Conservation (phyloP, 1,140 invertebrate genomes). For the Neodiprion virginianus region DNA sequence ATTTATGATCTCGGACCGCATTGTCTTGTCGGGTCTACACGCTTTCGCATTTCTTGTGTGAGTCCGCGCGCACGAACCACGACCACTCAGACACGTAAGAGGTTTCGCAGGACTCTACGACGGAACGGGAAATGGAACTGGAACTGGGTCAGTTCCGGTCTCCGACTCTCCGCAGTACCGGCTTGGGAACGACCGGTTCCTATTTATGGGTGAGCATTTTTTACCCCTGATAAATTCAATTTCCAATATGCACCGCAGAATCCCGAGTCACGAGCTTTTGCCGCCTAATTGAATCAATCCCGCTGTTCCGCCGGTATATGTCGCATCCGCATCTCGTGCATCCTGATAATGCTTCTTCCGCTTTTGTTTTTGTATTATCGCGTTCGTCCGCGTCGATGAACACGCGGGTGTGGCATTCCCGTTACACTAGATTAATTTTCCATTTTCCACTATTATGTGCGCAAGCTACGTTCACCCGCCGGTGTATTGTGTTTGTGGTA, state of each 20-base stretch:
- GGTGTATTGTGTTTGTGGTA: no score
- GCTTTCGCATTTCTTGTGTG: background rate
- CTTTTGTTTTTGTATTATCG: background rate
- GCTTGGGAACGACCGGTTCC: constrained; percentile 5
- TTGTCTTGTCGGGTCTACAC: constrained; percentile 33
- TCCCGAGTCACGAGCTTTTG: no score
- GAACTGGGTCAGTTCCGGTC: constrained; percentile 52
- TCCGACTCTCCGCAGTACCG: constrained; percentile 26
- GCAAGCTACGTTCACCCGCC: no score
- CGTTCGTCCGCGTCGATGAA: background rate
- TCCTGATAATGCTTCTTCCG: background rate
- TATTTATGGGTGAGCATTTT: constrained; percentile 44
- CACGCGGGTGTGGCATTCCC: background rate
- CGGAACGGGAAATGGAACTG: constrained; percentile 38
- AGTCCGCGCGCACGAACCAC: background rate
- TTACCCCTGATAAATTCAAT: constrained; percentile 22
- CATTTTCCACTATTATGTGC: constrained; percentile 2
- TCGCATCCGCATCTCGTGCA: background rate
- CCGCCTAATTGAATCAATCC: background rate
- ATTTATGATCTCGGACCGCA: constrained; percentile 52
- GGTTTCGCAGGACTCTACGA: constrained; percentile 31
- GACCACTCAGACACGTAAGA: background rate
- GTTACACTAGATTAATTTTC: constrained; percentile 3
- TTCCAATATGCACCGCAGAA: no score
- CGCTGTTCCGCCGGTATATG: background rate